A percentile compares a stretch with the other conserved stretches of the same genome.
phyloP scores from a whole-genome alignment of 1,140 invertebrate species.

The Drosophila santomea region DNA sequence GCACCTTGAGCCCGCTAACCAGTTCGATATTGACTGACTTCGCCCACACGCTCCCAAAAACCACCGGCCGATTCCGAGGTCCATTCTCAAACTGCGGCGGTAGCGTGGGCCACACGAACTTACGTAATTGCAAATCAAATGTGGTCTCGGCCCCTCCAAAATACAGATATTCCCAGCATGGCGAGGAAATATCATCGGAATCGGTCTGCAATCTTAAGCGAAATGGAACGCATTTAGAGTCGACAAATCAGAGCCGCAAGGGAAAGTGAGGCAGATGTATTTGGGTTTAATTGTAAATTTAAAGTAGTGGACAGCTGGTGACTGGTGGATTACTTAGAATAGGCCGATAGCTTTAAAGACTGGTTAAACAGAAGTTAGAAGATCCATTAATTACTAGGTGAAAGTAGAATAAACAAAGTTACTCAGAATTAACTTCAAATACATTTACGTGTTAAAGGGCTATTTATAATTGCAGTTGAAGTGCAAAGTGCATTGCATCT shows the following conservation, averaged over 20 bases:
- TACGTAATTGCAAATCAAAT: constrained; percentile 44
- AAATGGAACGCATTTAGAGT: constrained; percentile 13
- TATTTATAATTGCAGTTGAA: no score
- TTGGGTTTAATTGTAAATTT: not conserved
- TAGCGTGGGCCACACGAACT: constrained; percentile 30
- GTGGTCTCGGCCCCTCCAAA: not conserved
- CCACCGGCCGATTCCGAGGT: constrained; percentile 19
- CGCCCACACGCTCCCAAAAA: constrained; percentile 31
- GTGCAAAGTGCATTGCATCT: no score
- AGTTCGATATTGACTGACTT: constrained; percentile 39
- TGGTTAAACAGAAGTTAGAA: no score
- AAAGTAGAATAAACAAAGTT: no score
- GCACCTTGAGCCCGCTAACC: constrained; percentile 41
- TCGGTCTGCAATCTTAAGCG: constrained; percentile 17
- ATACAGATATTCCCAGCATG: not conserved
- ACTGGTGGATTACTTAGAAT: not conserved
- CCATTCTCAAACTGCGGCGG: constrained; percentile 4
- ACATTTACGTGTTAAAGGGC: not conserved
- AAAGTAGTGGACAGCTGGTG: not conserved
- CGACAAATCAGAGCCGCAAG: no score
- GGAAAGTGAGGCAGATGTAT: not conserved
- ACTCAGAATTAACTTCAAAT: no score
- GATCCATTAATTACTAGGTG: no score
- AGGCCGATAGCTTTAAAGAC: not conserved
- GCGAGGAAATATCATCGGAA: constrained; percentile 9